Evolutionary conservation across 1,140 invertebrate species (phyloP).

Genomic region (Hyposmocoma kahamanoa): DNA sequence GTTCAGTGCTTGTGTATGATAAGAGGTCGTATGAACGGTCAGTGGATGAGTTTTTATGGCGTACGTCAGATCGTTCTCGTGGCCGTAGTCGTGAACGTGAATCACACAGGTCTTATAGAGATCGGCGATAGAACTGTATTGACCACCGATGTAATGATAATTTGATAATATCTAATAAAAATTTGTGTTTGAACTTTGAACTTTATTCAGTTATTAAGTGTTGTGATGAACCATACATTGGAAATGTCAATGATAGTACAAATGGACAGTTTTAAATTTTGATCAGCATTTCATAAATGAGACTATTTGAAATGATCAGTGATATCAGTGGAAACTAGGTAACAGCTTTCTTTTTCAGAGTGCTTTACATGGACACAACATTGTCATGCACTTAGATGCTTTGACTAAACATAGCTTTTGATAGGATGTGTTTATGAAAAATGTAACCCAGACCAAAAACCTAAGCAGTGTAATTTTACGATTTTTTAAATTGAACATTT

Average conservation of each 20-base stretch:
- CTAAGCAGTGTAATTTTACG: neutral
- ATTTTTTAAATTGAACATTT: conserved; percentile 7
- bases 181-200: conserved; percentile 70
- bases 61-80: conserved; percentile 80
- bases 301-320: neutral
- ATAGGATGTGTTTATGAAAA: no score
- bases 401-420: no score
- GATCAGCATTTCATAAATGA: neutral
- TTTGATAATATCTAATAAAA: conserved; percentile 59
- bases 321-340: neutral
- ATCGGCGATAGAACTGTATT: conserved; percentile 53
- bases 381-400: no score
- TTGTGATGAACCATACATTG: conserved; percentile 53
- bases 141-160: conserved; percentile 59
- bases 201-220: conserved; percentile 65
- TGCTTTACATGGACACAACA: no score
- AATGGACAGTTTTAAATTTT: conserved; percentile 2
- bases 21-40: conserved; percentile 90
- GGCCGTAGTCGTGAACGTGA: conserved; percentile 75
- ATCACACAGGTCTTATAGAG: conserved; percentile 64
- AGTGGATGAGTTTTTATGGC: conserved; percentile 92
- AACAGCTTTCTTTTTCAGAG: neutral
- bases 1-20: conserved; percentile 76
- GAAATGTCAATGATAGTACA: conserved; percentile 18
- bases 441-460: neutral